These are phyloP conservation scores for Oncorhynchus gorbuscha DNA, from an alignment of 2,113 vertebrate species.

Conservation along the genomic window DNA sequence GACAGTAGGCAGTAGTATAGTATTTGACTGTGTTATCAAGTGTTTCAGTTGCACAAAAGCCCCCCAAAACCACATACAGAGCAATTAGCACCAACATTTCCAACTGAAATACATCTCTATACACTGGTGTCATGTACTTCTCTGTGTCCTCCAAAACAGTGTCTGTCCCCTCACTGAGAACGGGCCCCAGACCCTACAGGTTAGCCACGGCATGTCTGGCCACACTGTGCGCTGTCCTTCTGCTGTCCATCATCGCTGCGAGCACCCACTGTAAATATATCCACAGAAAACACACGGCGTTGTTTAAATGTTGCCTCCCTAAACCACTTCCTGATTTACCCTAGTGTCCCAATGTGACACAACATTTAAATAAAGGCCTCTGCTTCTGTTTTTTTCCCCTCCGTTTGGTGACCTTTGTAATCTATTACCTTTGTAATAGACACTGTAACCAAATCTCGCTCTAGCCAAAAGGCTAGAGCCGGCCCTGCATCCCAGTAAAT, in stretches of 20 bases:
- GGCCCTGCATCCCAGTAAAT: too few species aligned
- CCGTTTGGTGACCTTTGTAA: neutral
- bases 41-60: too few species aligned
- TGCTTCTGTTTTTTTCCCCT: neutral
- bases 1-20: neutral
- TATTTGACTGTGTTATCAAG: neutral
- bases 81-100: too few species aligned
- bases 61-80: too few species aligned
- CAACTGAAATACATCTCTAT: too few species aligned
- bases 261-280: slow-evolving; percentile 48
- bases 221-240: slow-evolving; percentile 45
- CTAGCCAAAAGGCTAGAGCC: too few species aligned
- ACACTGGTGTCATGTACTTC: neutral
- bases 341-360: neutral
- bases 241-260: slow-evolving; percentile 56
- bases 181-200: slow-evolving; percentile 36
- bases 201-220: slow-evolving; percentile 49
- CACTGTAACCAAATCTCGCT: too few species aligned
- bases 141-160: neutral
- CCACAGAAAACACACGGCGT: too few species aligned
- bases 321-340: neutral
- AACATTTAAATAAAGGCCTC: too few species aligned
- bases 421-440: too few species aligned
- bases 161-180: neutral
- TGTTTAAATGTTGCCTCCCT: too few species aligned